Evolutionary conservation across 1,140 invertebrate species (phyloP).

Genomic region (Chrysopa pallens): DNA sequence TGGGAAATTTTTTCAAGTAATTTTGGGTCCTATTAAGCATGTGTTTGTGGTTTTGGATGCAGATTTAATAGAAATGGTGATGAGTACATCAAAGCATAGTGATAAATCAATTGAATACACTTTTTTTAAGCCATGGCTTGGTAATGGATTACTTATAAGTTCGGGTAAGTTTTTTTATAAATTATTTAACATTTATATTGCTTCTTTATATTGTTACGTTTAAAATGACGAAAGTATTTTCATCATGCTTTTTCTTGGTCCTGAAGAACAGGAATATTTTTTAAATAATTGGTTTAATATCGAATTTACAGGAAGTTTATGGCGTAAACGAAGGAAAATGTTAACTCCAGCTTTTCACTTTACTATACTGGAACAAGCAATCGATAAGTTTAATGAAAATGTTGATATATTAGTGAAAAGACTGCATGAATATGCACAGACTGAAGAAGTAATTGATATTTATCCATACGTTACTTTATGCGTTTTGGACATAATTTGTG

Average conservation of each 20-base stretch:
- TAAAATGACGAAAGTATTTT: too few species aligned
- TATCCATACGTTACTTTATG: constrained; percentile 56
- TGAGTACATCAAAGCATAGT: too few species aligned
- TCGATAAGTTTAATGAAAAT: constrained; percentile 63
- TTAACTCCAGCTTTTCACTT: constrained; percentile 80
- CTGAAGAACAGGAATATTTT: too few species aligned
- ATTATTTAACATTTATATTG: constrained; percentile 3
- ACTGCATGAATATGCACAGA: constrained; percentile 33
- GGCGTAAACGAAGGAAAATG: constrained; percentile 48
- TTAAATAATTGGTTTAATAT: too few species aligned
- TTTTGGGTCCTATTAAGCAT: too few species aligned
- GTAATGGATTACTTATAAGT: constrained; percentile 49
- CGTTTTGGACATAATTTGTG: constrained; percentile 70
- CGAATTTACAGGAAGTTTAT: constrained; percentile 37
- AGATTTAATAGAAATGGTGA: too few species aligned
- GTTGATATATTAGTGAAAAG: constrained; percentile 42
- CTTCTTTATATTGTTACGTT: neutral
- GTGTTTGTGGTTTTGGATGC: too few species aligned
- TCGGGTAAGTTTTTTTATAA: constrained; percentile 22
- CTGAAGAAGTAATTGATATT: constrained; percentile 40
- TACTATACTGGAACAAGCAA: constrained; percentile 64
- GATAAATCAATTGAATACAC: too few species aligned
- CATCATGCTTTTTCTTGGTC: too few species aligned
- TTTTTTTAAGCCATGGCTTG: constrained; percentile 55
- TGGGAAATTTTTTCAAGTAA: too few species aligned